A percentile compares a stretch with the other conserved stretches of the same genome.
Conservation (phyloP, 2,888 invertebrate species). For the Pemphredon lugubris region DNA sequence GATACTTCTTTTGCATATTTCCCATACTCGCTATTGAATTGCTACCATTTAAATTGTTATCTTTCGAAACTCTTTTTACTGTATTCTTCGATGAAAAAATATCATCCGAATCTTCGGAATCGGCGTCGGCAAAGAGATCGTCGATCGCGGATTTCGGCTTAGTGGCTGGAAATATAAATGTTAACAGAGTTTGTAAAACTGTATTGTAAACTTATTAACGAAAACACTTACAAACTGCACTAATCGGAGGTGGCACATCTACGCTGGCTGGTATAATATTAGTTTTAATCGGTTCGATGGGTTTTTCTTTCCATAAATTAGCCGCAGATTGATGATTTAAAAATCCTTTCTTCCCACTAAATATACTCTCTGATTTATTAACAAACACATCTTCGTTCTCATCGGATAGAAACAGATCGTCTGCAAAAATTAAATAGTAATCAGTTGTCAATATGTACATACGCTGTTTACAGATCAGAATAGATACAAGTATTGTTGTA, state of each 20-base stretch:
- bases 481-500: neutral
- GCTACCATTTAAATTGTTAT: conserved; percentile 30
- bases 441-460: no score
- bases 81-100: conserved; percentile 75
- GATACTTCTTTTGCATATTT: conserved; percentile 49
- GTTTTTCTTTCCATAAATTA: conserved; percentile 70
- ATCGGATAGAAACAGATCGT: conserved; percentile 73
- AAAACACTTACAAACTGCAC: conserved; percentile 68
- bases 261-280: conserved; percentile 77
- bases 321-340: conserved; percentile 70
- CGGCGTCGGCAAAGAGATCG: conserved; percentile 77
- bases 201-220: conserved; percentile 3
- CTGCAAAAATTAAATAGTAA: conserved; percentile 56
- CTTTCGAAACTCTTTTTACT: conserved; percentile 55
- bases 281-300: conserved; percentile 67
- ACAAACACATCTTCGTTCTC: conserved; percentile 66
- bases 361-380: conserved; percentile 68
- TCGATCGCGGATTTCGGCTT: conserved; percentile 78
- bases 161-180: conserved; percentile 64
- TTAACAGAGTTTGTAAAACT: neutral
- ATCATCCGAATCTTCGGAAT: conserved; percentile 78
- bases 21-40: conserved; percentile 22
- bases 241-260: conserved; percentile 79
- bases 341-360: conserved; percentile 64
- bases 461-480: no score